phyloP scores from a whole-genome alignment of 2,113 vertebrate species.

The Phyllopteryx taeniolatus region DNA sequence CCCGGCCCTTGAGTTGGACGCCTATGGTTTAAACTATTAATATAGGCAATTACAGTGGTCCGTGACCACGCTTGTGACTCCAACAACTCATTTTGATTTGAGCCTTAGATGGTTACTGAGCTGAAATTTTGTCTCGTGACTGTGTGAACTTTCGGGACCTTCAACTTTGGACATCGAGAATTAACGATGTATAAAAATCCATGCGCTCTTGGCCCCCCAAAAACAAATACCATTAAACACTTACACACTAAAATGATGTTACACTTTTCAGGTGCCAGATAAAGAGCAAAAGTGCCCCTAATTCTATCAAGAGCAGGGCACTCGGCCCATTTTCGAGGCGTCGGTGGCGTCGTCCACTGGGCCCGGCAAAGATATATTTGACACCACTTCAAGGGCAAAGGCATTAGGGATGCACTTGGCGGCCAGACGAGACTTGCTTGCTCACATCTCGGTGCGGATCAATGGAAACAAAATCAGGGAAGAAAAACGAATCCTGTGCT shows the following conservation, averaged over 20 bases:
- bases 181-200: not conserved
- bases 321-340: conserved; percentile 1
- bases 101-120: not conserved
- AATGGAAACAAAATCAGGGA: conserved; percentile 47
- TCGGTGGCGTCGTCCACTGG: conserved; percentile 10
- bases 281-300: not conserved
- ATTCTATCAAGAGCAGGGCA: not conserved
- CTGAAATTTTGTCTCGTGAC: not conserved
- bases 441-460: conserved; percentile 27
- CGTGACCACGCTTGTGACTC: not conserved
- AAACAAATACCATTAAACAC: not conserved
- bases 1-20: too few relatives aligned
- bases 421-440: not conserved
- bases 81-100: not conserved
- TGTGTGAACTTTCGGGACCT: not conserved
- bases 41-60: too few relatives aligned
- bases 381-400: conserved; percentile 46
- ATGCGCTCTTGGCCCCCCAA: not conserved
- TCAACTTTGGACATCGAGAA: not conserved
- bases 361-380: conserved; percentile 22
- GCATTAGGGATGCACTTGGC: not conserved
- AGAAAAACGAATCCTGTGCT: not conserved
- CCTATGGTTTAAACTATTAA: too few relatives aligned
- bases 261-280: not conserved
- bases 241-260: not conserved